A percentile compares a stretch with the other conserved stretches of the same genome.
Evolutionary conservation across 1,140 invertebrate genomes (phyloP).

Genomic region (Euborellia annulipes): DNA sequence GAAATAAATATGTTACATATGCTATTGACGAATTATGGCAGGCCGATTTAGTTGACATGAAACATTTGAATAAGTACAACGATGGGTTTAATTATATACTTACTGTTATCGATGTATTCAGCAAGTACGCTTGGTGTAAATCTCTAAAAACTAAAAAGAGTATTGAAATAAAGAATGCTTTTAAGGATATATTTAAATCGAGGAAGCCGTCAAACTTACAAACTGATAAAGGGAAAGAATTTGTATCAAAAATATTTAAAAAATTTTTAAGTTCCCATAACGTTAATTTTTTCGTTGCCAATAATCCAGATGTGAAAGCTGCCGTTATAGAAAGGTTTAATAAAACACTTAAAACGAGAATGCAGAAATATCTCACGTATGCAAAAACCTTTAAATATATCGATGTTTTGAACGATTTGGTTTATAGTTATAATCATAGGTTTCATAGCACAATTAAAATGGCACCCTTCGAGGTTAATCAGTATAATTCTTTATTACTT

Average conservation of each 20-base stretch:
- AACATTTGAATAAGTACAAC: constrained; percentile 20
- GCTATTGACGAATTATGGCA: constrained; percentile 25
- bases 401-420: background rate
- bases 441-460: background rate
- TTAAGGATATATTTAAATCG: constrained; percentile 18
- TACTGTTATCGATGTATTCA: constrained; percentile 25
- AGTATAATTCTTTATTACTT: background rate
- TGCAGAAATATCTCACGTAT: background rate
- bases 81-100: constrained; percentile 21
- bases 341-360: background rate
- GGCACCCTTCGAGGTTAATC: background rate
- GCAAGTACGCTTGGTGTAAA: constrained; percentile 23
- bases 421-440: background rate
- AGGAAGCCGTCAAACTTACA: constrained; percentile 12
- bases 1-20: constrained; percentile 11
- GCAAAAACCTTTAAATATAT: background rate
- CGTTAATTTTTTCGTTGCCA: background rate
- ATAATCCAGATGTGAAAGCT: background rate
- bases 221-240: constrained; percentile 19
- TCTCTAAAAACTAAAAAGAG: constrained; percentile 22
- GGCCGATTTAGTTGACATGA: constrained; percentile 23
- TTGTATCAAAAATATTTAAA: constrained; percentile 8
- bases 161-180: constrained; percentile 14
- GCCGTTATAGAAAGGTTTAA: background rate
- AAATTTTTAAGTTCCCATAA: background rate